Evolutionary conservation across 2,888 invertebrate species (phyloP).

Genomic region (Andrena minutula): DNA sequence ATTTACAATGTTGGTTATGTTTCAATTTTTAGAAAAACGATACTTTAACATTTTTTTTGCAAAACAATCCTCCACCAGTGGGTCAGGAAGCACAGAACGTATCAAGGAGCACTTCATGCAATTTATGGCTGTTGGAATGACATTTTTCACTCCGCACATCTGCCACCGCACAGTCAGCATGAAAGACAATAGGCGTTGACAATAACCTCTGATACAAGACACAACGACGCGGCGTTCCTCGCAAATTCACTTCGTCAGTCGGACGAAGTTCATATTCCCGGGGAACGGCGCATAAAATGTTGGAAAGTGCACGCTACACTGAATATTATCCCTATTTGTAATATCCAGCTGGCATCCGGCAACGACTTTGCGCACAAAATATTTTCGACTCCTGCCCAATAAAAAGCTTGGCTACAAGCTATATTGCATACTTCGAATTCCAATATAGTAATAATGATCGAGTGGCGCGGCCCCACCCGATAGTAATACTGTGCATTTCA

Average conservation of each 20-base stretch:
- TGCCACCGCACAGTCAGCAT: constrained; percentile 11
- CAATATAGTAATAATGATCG: constrained; percentile 55
- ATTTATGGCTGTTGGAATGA: too few relatives aligned
- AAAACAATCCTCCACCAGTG: too few relatives aligned
- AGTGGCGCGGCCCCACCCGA: constrained; percentile 1
- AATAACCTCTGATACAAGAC: too few relatives aligned
- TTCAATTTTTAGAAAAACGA: too few relatives aligned
- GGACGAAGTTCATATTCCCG: constrained; percentile 5
- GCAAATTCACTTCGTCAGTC: background rate
- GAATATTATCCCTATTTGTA: constrained; percentile 43
- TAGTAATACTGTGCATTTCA: constrained; percentile 43
- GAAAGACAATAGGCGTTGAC: constrained; percentile 2
- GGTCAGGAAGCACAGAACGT: too few relatives aligned
- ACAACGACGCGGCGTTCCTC: background rate
- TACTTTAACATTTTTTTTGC: too few relatives aligned
- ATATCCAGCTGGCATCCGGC: constrained; percentile 21
- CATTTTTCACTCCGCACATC: constrained; percentile 30
- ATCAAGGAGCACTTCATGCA: too few relatives aligned
- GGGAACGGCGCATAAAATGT: constrained; percentile 22
- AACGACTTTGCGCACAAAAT: constrained; percentile 37
- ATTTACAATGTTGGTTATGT: too few relatives aligned
- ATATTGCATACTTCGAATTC: constrained; percentile 41
- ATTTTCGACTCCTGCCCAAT: constrained; percentile 19
- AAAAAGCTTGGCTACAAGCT: background rate
- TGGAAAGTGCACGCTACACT: constrained; percentile 23